Base-by-base conservation (phyloP, 1,140 invertebrate species). In the Bombus turneri region DNA sequence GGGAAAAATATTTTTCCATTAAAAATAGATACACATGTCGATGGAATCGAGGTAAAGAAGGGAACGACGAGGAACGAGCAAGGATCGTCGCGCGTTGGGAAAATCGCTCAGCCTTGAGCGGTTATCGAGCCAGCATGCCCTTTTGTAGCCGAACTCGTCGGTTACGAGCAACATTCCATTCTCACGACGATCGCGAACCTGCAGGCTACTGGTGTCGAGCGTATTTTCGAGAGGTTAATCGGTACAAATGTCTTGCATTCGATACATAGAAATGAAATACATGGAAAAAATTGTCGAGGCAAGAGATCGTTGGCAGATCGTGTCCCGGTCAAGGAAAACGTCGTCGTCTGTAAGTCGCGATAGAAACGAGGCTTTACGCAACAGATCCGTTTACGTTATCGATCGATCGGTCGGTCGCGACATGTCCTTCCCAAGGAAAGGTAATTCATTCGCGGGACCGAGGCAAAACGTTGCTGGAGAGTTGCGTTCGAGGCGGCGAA, bases 381-480 rank as follows among this genome's bases (percentile, higher is more conserved):
- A 83, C 76, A 31, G 76, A 68, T 68, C 8, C 15, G 31, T 8
- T 8, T n/a, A 41, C 64, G 57, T 75, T 77, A 47, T 13, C 41
- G 71, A 53, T 64, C 75, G 64, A 31, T 78, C 87, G 37, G 31
- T 31, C 31, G 86, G 69, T 71, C 80, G 64, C 82, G 64, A 43
- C 87, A 85, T 83, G 88, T 90, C 88, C 87, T 91, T 92, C 89
- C 68, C 89, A 76, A 87, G 89, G 89, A 91, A 88, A 90, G 87
- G 72, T 81, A 83, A 88, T 47, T 86, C 64, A 69, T 85, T 75
- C 59, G n/a, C 39, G 34, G 25, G 68, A 69, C 75, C 39, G 64
- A 82, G 85, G 73, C 47, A 68, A 77, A 77, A 85, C 83, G 78
- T 83, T 72, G 25, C 34, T 13, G 43, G 69, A n/a, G 82, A 85